A percentile compares a stretch with the other conserved stretches of the same genome.
Conservation (phyloP, 2,888 invertebrate genomes). For the Drosophila leonis region DNA sequence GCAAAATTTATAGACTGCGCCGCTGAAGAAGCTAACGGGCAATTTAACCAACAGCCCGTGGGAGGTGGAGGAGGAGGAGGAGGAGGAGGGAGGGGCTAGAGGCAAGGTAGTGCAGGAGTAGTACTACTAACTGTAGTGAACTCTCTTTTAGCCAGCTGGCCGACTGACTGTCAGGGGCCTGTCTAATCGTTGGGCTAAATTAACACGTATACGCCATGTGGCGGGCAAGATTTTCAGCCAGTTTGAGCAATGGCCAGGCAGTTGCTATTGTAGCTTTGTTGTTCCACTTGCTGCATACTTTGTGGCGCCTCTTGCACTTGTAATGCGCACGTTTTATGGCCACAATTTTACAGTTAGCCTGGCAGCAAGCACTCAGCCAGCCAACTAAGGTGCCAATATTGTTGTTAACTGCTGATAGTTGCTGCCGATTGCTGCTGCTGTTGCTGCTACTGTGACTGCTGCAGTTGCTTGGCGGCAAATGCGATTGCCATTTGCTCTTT, state of each 20-base stretch:
- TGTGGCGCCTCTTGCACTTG: slow-evolving; percentile 52
- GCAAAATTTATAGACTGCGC: slow-evolving; percentile 65
- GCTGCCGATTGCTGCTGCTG: slow-evolving; percentile 50
- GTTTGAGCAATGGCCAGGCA: slow-evolving; percentile 39
- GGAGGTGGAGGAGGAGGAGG: not conserved
- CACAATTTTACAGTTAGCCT: slow-evolving; percentile 77
- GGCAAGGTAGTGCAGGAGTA: not conserved
- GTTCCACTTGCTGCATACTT: slow-evolving; percentile 61
- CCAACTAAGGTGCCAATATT: slow-evolving; percentile 78
- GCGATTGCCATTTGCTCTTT: slow-evolving; percentile 64
- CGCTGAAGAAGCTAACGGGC: slow-evolving; percentile 62
- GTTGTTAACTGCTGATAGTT: slow-evolving; percentile 81
- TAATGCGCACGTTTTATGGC: slow-evolving; percentile 77
- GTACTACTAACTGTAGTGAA: slow-evolving; percentile 5
- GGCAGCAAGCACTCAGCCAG: slow-evolving; percentile 45
- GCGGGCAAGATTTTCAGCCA: slow-evolving; percentile 63
- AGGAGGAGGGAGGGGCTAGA: too few relatives aligned
- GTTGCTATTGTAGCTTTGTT: slow-evolving; percentile 17
- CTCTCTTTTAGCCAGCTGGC: not conserved
- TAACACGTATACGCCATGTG: slow-evolving; percentile 78
- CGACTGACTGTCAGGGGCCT: slow-evolving; percentile 35
- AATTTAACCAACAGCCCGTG: slow-evolving; percentile 51
- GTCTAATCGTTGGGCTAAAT: slow-evolving; percentile 74
- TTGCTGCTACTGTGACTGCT: slow-evolving; percentile 41
- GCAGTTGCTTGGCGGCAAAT: slow-evolving; percentile 60